Conservation (phyloP, 1,140 invertebrate species). For the Hyphantria cunea region DNA sequence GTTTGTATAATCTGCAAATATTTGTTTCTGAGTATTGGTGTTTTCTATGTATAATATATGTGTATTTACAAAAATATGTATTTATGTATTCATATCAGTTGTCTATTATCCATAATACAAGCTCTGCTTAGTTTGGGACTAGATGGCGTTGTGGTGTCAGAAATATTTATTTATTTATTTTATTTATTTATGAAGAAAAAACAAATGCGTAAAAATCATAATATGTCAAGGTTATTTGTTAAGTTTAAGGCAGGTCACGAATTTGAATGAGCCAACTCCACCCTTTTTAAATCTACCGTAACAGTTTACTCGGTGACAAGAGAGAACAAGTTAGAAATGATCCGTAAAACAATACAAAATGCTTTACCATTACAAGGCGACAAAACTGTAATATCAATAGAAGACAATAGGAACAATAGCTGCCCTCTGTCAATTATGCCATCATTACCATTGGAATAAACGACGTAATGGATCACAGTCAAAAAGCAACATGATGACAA, state of each 20-base stretch:
- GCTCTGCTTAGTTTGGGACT: too few species aligned
- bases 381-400: slow-evolving; percentile 78
- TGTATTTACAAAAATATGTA: too few species aligned
- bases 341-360: slow-evolving; percentile 68
- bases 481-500: slow-evolving; percentile 65
- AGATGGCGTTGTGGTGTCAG: too few species aligned
- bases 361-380: slow-evolving; percentile 75
- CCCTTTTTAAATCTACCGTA: slow-evolving; percentile 67
- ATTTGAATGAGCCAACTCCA: slow-evolving; percentile 57
- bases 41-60: too few species aligned
- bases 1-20: too few species aligned
- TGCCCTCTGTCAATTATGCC: slow-evolving; percentile 80
- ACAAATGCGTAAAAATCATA: too few species aligned
- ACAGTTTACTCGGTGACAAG: slow-evolving; percentile 57
- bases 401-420: slow-evolving; percentile 80
- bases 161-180: too few species aligned
- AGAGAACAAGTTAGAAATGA: slow-evolving; percentile 57
- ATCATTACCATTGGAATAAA: slow-evolving; percentile 80
- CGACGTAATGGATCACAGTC: slow-evolving; percentile 70
- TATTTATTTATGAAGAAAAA: too few species aligned
- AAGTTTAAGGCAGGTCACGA: slow-evolving; percentile 28
- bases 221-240: too few species aligned
- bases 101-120: too few species aligned
- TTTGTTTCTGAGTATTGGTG: too few species aligned
- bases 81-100: too few species aligned